Evolutionary conservation across 2,888 invertebrate species (phyloP).

Genomic region (Campoletis raptor): DNA sequence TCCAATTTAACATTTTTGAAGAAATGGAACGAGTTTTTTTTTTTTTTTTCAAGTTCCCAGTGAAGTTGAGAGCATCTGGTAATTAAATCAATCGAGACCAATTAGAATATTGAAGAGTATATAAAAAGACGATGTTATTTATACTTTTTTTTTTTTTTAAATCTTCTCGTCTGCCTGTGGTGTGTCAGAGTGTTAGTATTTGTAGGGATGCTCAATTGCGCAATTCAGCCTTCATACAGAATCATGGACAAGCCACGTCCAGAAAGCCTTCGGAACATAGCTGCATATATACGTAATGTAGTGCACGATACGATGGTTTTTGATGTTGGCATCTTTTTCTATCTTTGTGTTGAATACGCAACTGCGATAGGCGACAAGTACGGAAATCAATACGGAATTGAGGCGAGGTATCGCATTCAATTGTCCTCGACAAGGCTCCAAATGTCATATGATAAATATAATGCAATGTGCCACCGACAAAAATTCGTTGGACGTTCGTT

Average conservation of each 20-base stretch:
- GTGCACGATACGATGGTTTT: slow-evolving; percentile 37
- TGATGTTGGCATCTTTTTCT: slow-evolving; percentile 38
- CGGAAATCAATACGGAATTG: slow-evolving; percentile 55
- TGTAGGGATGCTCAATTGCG: slow-evolving; percentile 50
- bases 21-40: too few relatives aligned
- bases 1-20: not conserved
- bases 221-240: slow-evolving; percentile 57
- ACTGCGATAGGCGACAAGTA: slow-evolving; percentile 30
- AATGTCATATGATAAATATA: slow-evolving; percentile 6
- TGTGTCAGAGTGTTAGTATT: not conserved
- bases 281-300: not conserved
- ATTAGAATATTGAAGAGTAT: not conserved
- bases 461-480: not conserved
- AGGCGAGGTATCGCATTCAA: slow-evolving; percentile 38
- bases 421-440: slow-evolving; percentile 13
- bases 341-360: slow-evolving; percentile 14
- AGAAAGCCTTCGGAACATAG: slow-evolving; percentile 40
- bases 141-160: slow-evolving; percentile 9
- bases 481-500: not conserved
- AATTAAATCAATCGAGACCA: not conserved
- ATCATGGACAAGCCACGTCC: slow-evolving; percentile 43
- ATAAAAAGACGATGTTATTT: not conserved
- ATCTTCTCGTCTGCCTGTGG: slow-evolving; percentile 14
- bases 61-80: not conserved
- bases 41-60: not conserved